These are phyloP conservation scores for Stichopus chloronotus DNA, from an alignment of 35 echinoderm and acorn worm species.

Conservation along the genomic window DNA sequence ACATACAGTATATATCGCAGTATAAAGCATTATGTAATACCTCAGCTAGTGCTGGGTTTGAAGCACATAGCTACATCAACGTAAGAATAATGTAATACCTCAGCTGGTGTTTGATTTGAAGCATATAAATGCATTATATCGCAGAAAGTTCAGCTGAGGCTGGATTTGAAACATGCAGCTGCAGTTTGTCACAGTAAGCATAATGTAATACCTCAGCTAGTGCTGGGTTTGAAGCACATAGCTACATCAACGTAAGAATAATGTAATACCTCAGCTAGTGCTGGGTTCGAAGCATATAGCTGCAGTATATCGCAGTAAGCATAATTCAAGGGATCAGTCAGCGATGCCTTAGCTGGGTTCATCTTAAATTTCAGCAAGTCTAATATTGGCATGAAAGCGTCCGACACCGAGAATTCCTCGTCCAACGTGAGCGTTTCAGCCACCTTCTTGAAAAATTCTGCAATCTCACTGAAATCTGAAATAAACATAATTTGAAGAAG, in stretches of 20 bases:
- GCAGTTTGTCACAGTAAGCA: conserved; percentile 59
- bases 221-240: conserved; percentile 68
- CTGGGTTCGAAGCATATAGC: too few species aligned
- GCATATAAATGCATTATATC: too few species aligned
- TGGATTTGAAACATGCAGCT: conserved; percentile 26
- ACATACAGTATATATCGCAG: too few species aligned
- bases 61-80: conserved; percentile 70
- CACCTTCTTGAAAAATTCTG: conserved; percentile 65
- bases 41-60: conserved; percentile 63
- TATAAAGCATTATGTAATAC: conserved; percentile 31
- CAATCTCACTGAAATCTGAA: conserved; percentile 58
- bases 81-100: too few species aligned
- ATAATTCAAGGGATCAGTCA: conserved; percentile 71
- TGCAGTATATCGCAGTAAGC: conserved; percentile 76
- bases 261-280: too few species aligned
- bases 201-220: too few species aligned
- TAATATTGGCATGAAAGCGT: conserved; percentile 67
- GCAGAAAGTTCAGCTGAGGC: too few species aligned
- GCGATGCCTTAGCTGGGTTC: conserved; percentile 33
- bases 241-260: too few species aligned
- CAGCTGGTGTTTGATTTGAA: too few species aligned
- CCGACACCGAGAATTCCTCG: conserved; percentile 65
- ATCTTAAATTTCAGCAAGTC: conserved; percentile 73
- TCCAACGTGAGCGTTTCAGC: conserved; percentile 66
- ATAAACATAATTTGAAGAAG: background rate